Percentiles rank a stretch among this genome's conserved stretches.
phyloP scores from a whole-genome alignment of 2,113 vertebrate species.

The Arizona elegans region DNA sequence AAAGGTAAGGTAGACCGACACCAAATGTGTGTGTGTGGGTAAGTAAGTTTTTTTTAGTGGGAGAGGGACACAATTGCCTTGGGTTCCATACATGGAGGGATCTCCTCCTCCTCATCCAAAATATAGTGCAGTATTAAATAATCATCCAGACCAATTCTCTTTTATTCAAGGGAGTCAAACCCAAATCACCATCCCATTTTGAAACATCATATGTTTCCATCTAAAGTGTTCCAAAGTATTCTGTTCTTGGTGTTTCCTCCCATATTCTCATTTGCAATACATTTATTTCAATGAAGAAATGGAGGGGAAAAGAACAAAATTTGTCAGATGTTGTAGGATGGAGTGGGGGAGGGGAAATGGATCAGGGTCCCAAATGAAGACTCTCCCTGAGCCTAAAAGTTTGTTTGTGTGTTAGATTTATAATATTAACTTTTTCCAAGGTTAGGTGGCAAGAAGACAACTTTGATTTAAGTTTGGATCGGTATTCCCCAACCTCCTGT shows the following conservation, averaged over 20 bases:
- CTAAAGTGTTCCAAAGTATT: background rate
- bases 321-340: background rate
- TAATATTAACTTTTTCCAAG: background rate
- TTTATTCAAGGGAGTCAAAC: background rate
- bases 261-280: background rate
- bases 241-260: background rate
- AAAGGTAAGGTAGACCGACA: background rate
- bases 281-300: background rate
- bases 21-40: background rate
- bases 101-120: background rate
- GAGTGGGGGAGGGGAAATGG: background rate
- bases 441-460: background rate
- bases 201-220: background rate
- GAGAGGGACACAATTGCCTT: background rate
- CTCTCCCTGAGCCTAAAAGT: background rate
- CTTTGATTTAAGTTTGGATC: background rate
- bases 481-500: background rate
- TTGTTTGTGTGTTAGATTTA: background rate
- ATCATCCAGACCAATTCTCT: background rate
- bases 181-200: background rate
- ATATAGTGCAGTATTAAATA: background rate
- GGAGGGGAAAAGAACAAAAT: accelerated
- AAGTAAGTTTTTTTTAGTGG: background rate
- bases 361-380: background rate
- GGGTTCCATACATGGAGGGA: background rate